Evolutionary conservation across 2,797 vertebrate species (phyloP).

Genomic region (Coregonus suidteri): DNA sequence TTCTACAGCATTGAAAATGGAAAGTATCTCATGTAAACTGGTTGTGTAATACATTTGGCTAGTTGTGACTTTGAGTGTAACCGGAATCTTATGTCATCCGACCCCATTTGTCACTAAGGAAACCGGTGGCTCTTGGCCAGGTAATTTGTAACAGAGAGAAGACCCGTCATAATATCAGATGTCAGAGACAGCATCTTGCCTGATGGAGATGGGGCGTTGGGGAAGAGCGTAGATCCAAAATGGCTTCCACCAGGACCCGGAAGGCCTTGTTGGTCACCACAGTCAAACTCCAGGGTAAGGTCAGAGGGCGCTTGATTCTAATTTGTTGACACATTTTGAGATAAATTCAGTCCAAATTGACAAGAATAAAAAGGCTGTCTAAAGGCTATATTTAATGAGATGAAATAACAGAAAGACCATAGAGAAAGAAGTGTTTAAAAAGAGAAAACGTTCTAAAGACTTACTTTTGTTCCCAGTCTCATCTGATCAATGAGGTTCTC

Average conservation of each 20-base stretch:
- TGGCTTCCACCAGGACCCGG: conserved; percentile 27
- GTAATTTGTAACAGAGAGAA: conserved; percentile 34
- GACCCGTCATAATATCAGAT: conserved; percentile 53
- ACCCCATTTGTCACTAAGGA: conserved; percentile 42
- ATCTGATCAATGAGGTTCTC: conserved; percentile 73
- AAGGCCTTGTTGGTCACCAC: conserved; percentile 36
- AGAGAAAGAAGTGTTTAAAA: background rate
- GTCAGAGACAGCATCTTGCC: conserved; percentile 54
- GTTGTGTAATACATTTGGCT: background rate
- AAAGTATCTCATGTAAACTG: background rate
- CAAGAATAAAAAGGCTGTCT: background rate
- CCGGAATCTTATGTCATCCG: conserved; percentile 39
- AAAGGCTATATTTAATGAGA: background rate
- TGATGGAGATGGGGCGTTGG: conserved; percentile 36
- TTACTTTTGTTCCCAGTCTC: conserved; percentile 66
- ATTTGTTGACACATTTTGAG: conserved; percentile 36
- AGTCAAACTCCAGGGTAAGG: conserved; percentile 37
- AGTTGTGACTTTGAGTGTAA: conserved; percentile 21
- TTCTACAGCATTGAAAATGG: background rate
- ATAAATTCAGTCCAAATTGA: background rate
- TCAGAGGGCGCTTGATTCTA: conserved; percentile 45
- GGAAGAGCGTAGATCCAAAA: conserved; percentile 38
- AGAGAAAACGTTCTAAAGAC: conserved; percentile 10
- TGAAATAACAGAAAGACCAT: background rate
- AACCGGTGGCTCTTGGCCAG: conserved; percentile 39